Conservation (phyloP, 2,888 invertebrate species). For the Muscina levida region DNA sequence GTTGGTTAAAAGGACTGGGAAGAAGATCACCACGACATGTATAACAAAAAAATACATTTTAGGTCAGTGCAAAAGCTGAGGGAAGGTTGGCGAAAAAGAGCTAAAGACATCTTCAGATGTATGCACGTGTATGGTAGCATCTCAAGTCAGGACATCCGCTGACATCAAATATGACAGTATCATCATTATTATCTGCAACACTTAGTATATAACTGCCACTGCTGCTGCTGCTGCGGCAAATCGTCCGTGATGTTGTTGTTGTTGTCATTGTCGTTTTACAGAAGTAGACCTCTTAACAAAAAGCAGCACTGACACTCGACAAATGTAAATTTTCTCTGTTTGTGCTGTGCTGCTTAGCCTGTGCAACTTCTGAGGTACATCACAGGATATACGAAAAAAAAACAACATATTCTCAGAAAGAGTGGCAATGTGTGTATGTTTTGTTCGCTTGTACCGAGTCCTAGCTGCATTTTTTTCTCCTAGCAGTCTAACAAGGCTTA, state of each 20-base stretch:
- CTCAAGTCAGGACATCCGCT: conserved; percentile 66
- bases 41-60: not conserved
- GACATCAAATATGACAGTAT: conserved; percentile 67
- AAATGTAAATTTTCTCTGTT: conserved; percentile 62
- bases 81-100: conserved; percentile 40
- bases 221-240: not conserved
- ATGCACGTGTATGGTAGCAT: conserved; percentile 9
- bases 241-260: not conserved
- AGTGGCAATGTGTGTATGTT: conserved; percentile 1
- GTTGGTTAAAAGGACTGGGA: conserved; percentile 4
- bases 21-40: conserved; percentile 5
- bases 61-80: no score
- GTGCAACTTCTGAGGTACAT: conserved; percentile 17
- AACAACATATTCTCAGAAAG: conserved; percentile 13
- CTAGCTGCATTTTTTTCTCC: conserved; percentile 19
- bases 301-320: conserved; percentile 64
- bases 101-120: conserved; percentile 53
- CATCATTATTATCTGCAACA: conserved; percentile 66
- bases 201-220: conserved; percentile 56
- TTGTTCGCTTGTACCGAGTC: conserved; percentile 45
- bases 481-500: conserved; percentile 40
- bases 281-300: conserved; percentile 52
- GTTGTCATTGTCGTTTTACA: not conserved
- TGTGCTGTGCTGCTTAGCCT: conserved; percentile 47
- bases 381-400: not conserved